These are phyloP conservation scores for Cebus imitator DNA, from an alignment of 2,113 vertebrate genomes.

Conservation along the genomic window DNA sequence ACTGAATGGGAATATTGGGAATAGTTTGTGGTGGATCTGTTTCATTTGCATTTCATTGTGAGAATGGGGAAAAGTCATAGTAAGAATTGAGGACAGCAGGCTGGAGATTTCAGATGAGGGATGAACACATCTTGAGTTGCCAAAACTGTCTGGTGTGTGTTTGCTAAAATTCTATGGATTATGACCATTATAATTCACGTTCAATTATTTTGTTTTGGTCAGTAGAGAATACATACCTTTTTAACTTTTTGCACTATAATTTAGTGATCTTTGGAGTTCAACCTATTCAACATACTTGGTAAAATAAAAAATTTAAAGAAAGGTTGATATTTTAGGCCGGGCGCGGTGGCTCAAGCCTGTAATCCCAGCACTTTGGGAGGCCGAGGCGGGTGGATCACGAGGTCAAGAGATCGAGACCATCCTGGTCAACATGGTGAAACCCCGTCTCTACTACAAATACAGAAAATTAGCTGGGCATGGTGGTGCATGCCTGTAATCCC, in stretches of 20 bases:
- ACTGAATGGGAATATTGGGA: no score
- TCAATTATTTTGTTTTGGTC: not conserved
- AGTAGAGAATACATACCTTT: not conserved
- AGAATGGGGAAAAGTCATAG: not conserved
- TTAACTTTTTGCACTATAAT: not conserved
- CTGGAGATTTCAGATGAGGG: not conserved
- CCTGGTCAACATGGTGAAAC: no score
- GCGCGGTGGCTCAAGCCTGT: no score
- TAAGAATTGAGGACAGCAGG: not conserved
- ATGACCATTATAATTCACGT: not conserved
- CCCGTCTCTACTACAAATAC: no score
- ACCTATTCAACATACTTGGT: not conserved
- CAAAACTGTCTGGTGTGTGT: not conserved
- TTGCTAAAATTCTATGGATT: not conserved
- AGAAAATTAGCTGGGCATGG: no score
- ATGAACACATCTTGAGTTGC: not conserved
- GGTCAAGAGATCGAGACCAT: no score
- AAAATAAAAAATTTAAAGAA: conserved; percentile 4
- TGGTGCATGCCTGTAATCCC: no score
- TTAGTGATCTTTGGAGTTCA: not conserved
- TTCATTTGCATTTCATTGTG: not conserved
- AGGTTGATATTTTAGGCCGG: not conserved
- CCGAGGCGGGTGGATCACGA: no score
- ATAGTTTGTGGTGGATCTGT: not conserved
- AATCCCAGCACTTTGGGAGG: no score